phyloP scores from a whole-genome alignment of 2,888 invertebrate genomes.

The Dicyrtoma fusca region DNA sequence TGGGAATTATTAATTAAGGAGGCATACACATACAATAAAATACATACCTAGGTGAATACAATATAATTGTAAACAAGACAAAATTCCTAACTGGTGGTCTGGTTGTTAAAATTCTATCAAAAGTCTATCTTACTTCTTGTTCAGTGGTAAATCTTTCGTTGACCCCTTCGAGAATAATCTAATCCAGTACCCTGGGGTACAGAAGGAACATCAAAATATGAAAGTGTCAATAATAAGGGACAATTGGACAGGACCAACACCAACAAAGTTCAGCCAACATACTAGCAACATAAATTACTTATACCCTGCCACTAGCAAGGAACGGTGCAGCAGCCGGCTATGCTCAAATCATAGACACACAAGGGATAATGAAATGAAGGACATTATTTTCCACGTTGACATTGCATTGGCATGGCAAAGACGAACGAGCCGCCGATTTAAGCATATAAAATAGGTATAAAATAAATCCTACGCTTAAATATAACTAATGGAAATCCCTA shows the following conservation, averaged over 20 bases:
- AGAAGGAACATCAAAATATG: background rate
- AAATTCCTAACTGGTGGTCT: slow-evolving; percentile 17
- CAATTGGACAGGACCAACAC: slow-evolving; percentile 2
- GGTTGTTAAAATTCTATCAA: background rate
- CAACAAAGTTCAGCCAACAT: too few species aligned
- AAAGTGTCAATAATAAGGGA: slow-evolving; percentile 17
- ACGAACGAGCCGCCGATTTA: slow-evolving; percentile 14
- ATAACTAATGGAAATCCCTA: too few species aligned
- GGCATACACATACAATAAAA: too few species aligned
- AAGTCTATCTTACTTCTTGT: slow-evolving; percentile 12
- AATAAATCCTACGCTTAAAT: background rate
- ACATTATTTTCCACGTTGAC: background rate
- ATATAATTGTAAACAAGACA: background rate
- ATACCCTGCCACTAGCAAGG: too few species aligned
- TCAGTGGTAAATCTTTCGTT: slow-evolving; percentile 6
- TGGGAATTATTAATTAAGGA: too few species aligned
- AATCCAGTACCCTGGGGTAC: background rate
- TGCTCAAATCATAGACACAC: too few species aligned
- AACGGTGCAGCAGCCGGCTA: too few species aligned
- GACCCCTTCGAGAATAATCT: slow-evolving; percentile 9
- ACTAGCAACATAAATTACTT: too few species aligned
- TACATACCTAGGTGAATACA: too few species aligned
- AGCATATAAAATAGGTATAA: background rate
- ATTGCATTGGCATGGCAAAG: background rate
- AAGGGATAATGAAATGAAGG: slow-evolving; percentile 4